Conservation (phyloP, 2,888 invertebrate genomes). For the Xylota segnis region DNA sequence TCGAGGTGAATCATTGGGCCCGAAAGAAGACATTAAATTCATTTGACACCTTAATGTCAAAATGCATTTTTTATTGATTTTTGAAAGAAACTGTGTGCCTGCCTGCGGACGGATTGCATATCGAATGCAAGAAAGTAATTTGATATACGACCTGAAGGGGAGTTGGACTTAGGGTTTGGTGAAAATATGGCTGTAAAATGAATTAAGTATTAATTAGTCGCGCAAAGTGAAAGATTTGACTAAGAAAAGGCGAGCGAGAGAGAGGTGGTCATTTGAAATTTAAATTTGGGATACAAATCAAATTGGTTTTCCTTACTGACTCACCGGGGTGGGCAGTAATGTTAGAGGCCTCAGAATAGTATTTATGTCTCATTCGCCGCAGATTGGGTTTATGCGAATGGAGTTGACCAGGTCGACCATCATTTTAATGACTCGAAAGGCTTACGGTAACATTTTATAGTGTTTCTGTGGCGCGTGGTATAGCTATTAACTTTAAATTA, state of each 20-base stretch:
- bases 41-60: slow-evolving; percentile 61
- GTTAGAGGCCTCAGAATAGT: not conserved
- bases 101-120: not conserved
- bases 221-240: slow-evolving; percentile 38
- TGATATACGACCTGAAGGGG: slow-evolving; percentile 6
- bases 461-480: not conserved
- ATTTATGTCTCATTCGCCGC: not conserved
- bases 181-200: slow-evolving; percentile 26
- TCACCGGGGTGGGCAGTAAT: not conserved
- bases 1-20: slow-evolving; percentile 48
- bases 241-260: not conserved
- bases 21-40: slow-evolving; percentile 45
- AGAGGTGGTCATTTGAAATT: slow-evolving; percentile 9
- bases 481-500: not conserved
- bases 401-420: not conserved
- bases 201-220: slow-evolving; percentile 42
- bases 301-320: not conserved
- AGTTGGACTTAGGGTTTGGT: not conserved
- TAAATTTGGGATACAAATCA: slow-evolving; percentile 2
- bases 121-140: slow-evolving; percentile 31
- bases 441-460: not conserved
- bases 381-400: not conserved
- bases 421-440: not conserved
- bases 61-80: slow-evolving; percentile 52
- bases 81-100: slow-evolving; percentile 20